These are phyloP conservation scores for Prionailurus viverrinus DNA, from an alignment of 2,113 vertebrate genomes.

Conservation along the genomic window DNA sequence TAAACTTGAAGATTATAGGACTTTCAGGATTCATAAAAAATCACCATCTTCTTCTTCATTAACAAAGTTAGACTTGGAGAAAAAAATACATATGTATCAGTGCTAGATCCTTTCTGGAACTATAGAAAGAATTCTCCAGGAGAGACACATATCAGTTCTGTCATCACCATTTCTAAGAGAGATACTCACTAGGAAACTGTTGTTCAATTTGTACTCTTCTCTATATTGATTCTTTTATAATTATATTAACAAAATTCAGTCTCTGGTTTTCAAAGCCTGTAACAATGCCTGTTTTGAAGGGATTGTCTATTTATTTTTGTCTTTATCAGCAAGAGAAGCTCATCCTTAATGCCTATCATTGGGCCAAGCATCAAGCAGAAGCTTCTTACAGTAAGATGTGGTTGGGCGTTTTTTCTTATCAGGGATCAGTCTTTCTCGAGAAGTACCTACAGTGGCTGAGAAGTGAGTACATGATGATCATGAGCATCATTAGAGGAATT, in stretches of 20 bases:
- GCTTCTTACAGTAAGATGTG: not conserved
- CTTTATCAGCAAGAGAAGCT: conserved; percentile 36
- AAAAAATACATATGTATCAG: not conserved
- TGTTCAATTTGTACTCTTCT: conserved; percentile 37
- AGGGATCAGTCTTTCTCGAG: conserved; percentile 37
- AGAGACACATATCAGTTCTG: not conserved
- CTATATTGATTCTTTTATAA: conserved; percentile 34
- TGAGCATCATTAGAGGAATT: conserved; percentile 15
- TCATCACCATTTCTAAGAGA: not conserved
- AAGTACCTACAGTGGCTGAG: conserved; percentile 16
- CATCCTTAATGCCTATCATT: not conserved
- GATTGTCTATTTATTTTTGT: conserved; percentile 39
- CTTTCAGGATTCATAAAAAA: not conserved
- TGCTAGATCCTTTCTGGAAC: not conserved
- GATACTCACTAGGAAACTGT: not conserved
- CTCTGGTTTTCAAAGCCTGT: conserved; percentile 14
- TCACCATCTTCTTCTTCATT: not conserved
- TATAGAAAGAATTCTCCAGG: not conserved
- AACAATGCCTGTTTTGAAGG: conserved; percentile 44
- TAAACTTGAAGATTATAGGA: conserved; percentile 21
- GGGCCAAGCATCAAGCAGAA: not conserved
- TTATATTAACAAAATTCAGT: conserved; percentile 50
- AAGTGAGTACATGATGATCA: not conserved
- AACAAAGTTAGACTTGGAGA: not conserved
- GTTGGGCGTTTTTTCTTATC: conserved; percentile 43